phyloP scores from a whole-genome alignment of 2,797 vertebrate genomes.

The Atherinosoma microstoma region DNA sequence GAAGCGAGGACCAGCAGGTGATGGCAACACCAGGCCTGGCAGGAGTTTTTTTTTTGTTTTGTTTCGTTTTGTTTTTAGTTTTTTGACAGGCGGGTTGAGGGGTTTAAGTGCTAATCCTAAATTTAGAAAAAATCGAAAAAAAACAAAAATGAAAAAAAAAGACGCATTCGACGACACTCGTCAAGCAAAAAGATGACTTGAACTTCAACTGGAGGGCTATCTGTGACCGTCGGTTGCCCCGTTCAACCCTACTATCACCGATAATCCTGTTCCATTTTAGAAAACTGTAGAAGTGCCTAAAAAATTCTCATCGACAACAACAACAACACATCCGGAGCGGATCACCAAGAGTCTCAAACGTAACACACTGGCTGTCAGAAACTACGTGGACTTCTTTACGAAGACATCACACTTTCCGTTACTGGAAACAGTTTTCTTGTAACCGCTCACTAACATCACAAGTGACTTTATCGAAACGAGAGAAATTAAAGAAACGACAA shows the following conservation, averaged over 20 bases:
- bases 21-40: slow-evolving; percentile 53
- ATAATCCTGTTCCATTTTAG: slow-evolving; percentile 84
- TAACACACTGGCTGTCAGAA: slow-evolving; percentile 44
- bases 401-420: slow-evolving; percentile 34
- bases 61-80: not conserved
- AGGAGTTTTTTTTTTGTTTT: slow-evolving; percentile 16
- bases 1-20: slow-evolving; percentile 53
- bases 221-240: slow-evolving; percentile 76
- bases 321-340: slow-evolving; percentile 65
- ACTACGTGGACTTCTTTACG: slow-evolving; percentile 43
- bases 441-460: slow-evolving; percentile 59
- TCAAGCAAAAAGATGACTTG: slow-evolving; percentile 77
- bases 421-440: slow-evolving; percentile 7
- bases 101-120: slow-evolving; percentile 76
- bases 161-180: slow-evolving; percentile 71
- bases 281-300: slow-evolving; percentile 87
- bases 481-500: slow-evolving; percentile 58
- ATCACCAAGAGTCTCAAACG: slow-evolving; percentile 53
- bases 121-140: slow-evolving; percentile 24
- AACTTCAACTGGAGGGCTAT: slow-evolving; percentile 79
- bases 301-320: slow-evolving; percentile 72
- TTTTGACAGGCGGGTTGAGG: slow-evolving; percentile 19
- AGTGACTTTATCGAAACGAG: slow-evolving; percentile 68
- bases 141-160: slow-evolving; percentile 33
- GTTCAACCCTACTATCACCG: slow-evolving; percentile 76